Percentiles rank a stretch among this genome's conserved stretches.
Evolutionary conservation across 2,113 vertebrate species (phyloP).

Genomic region (Piaya cayana): DNA sequence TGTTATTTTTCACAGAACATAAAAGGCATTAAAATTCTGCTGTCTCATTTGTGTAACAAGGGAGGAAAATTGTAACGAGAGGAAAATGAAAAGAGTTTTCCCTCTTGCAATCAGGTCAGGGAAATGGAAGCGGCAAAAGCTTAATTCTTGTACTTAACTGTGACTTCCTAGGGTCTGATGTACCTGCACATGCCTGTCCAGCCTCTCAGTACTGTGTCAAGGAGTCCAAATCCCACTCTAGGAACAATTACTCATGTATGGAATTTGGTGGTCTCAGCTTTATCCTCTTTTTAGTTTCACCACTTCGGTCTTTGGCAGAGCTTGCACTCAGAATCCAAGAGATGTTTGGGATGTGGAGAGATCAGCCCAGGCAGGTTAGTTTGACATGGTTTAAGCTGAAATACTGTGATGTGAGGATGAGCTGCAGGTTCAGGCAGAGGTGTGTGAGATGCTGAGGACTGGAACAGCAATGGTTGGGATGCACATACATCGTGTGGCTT

Average conservation of each 20-base stretch:
- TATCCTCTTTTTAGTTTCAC: neutral
- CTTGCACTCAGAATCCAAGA: neutral
- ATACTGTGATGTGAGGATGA: neutral
- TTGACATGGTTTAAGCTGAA: neutral
- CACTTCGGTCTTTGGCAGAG: neutral
- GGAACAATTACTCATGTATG: neutral
- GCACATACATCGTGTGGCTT: rapidly evolving
- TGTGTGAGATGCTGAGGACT: neutral
- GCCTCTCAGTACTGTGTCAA: neutral
- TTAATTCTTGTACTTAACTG: neutral
- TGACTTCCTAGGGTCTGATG: neutral
- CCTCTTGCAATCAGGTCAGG: neutral
- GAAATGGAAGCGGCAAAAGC: neutral
- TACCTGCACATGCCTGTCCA: rapidly evolving
- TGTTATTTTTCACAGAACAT: neutral
- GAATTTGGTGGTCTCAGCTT: neutral
- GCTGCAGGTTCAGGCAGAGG: neutral
- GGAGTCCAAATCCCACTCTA: neutral
- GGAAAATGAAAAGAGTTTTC: neutral
- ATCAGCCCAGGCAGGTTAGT: neutral
- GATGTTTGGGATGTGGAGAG: neutral
- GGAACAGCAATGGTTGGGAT: no score
- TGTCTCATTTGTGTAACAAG: constrained; percentile 2
- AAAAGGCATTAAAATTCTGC: constrained; percentile 12
- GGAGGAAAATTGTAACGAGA: neutral